Evolutionary conservation across 2,888 invertebrate species (phyloP), one percentile per base, ranked within the genome.

Genomic region (Drosophila multiciliata): DNA sequence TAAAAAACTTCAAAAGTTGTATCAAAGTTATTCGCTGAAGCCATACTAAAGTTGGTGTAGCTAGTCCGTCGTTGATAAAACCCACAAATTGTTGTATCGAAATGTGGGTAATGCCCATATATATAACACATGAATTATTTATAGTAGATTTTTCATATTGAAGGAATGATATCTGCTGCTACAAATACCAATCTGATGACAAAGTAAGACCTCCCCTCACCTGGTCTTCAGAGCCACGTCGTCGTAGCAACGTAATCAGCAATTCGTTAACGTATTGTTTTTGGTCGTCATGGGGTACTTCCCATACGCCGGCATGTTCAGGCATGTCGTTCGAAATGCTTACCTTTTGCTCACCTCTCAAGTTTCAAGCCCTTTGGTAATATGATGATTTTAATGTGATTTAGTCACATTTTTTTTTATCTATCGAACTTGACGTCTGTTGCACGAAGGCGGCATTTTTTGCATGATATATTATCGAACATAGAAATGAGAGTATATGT

Each of bases 121-220:
- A 59, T 20, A 45, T 54, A 38, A 61, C 45, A 58, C 54, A 58
- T 62, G 55, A 54, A 23, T 77, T 45, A 78, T 75, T 77, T 75
- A 62, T 80, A 80, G 76, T 53, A 58, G 17, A 67, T 80, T 67
- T 60, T 49, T 82, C 78, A 74, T 70, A 61, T 55, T 15, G 32
- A 32, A 38, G 38, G 52, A 80, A 65, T 52, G 60, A 73, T 54
- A 75, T 72, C 64, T 50, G 79, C 64, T 58, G 66, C 74, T 69
- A 64, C 23, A 54, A 75, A 89, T 90, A 35, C 90, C 88, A 57
- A 70, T 72, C 64, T 60, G 70, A 60, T 88, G 88, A 88, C 82
- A 73, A 78, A 49, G 42, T 65, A 32, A 32, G 9, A 15, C 26
- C 58, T 29, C 36, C 38, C 50, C 11, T 35, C 45, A 11, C 63